Base-by-base conservation (phyloP, 2,113 vertebrate species). In the Seriola dumerili region DNA sequence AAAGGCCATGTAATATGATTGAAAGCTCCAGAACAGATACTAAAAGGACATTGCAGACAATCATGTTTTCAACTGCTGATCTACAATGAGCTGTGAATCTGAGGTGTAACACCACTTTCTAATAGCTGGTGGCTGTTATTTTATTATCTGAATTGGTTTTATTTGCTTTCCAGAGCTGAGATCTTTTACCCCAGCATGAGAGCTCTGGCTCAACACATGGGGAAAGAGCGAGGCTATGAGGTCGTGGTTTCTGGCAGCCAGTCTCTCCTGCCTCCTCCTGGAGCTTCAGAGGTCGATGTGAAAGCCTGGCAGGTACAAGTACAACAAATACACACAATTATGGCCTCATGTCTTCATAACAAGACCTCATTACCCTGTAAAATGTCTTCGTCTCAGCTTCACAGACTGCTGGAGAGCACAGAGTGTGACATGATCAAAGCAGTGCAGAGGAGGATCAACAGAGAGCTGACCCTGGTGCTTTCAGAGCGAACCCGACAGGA, bases 401-500 rank as follows among this genome's bases (percentile, higher is more conserved):
- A 95, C 85, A 95, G 95, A 29, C 94, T 96, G 78, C 88, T 96
- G 89, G 95, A 97, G 94, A 94, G 85, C 78, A 82, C 92, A 21
- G 94, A 97, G 92, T 94, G 93, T 48, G 93, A 95, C 72, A 95
- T 94, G 95, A 96, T 96, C 79, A 84, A 74, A 78, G 88, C 95
- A 6, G 76, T 94, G 70, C 85, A 94, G 85, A 95, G 87, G 85
- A 96, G 92, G 90, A 90, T 95, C 58, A 91, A 81, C 63, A 86
- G 85, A 74, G 92, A 96, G 62, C 79, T 92, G 32, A 94, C 80
- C 7, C 85, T 95, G 79, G 90, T 95, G 78, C 87, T 91, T 62
- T 94, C 95, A 64, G 96, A 97, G 93, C 93, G 92, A 79, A 88
- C 90, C 3, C 91, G 90, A 54, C 78, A 93, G 76, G 89, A 93